These are phyloP conservation scores for Rattus rattus DNA, from an alignment of 2,113 vertebrate species.

Conservation along the genomic window DNA sequence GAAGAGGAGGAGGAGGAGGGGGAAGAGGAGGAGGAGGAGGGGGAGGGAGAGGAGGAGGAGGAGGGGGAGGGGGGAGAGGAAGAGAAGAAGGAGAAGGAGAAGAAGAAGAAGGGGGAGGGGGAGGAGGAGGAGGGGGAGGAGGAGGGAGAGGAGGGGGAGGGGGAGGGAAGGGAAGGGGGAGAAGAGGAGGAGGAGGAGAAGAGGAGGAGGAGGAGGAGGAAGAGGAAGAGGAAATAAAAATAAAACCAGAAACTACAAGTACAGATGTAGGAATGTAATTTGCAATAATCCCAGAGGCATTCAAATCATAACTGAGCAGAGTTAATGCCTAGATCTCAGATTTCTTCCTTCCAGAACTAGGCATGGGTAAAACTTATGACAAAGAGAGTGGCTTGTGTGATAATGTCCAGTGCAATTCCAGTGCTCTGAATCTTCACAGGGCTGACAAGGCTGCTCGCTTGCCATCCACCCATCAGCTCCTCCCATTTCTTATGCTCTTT, in stretches of 20 bases:
- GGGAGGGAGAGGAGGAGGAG: no score
- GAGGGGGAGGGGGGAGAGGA: no score
- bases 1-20: no score
- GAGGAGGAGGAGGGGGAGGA: no score
- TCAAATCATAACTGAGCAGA: conserved; percentile 10
- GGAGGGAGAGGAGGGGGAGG: no score
- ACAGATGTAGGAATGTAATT: background rate
- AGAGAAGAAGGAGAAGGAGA: no score
- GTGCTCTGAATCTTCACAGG: background rate
- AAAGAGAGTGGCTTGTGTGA: background rate
- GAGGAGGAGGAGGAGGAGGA: no score
- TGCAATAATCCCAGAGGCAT: background rate
- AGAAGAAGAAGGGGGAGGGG: no score
- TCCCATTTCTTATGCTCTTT: background rate
- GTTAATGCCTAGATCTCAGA: accelerated
- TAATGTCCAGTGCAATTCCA: background rate
- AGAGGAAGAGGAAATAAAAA: background rate
- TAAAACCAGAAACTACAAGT: background rate
- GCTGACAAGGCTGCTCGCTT: accelerated
- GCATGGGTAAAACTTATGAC: background rate
- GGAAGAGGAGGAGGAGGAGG: no score
- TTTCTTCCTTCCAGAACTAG: background rate
- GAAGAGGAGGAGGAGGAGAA: no score
- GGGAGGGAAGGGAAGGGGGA: no score
- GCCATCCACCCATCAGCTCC: background rate